Evolutionary conservation across 2,113 vertebrate genomes (phyloP).

Genomic region (Rissa tridactyla): DNA sequence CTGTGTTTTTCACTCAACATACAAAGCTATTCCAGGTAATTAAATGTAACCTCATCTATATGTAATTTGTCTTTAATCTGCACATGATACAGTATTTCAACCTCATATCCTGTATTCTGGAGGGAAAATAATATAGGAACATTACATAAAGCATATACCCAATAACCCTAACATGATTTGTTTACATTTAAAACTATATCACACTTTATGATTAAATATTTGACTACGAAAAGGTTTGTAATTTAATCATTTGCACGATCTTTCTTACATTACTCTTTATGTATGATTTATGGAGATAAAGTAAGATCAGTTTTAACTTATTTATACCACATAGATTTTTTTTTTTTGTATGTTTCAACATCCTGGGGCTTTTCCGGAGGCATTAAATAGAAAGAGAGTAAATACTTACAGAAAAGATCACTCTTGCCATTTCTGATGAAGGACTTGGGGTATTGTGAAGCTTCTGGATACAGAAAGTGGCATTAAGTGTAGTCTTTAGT

Average conservation of each 20-base stretch:
- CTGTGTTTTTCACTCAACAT: slow-evolving; percentile 59
- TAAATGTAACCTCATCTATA: slow-evolving; percentile 50
- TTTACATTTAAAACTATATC: slow-evolving; percentile 21
- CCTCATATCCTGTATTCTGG: background rate
- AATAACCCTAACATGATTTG: slow-evolving; percentile 12
- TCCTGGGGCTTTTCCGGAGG: background rate
- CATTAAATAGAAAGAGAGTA: background rate
- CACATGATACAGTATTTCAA: slow-evolving; percentile 9
- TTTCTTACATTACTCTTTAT: background rate
- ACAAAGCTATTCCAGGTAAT: slow-evolving; percentile 62
- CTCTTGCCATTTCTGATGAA: background rate
- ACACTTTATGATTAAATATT: slow-evolving; percentile 33
- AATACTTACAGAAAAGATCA: background rate
- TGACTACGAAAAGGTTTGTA: background rate
- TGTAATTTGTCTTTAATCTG: slow-evolving; percentile 51
- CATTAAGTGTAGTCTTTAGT: background rate
- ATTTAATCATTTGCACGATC: slow-evolving; percentile 24
- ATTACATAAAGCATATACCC: background rate
- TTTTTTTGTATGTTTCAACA: background rate
- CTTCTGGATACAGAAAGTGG: background rate
- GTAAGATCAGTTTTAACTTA: slow-evolving; percentile 8
- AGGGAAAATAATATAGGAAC: slow-evolving; percentile 8
- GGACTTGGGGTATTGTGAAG: background rate
- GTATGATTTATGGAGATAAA: background rate
- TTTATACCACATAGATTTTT: background rate